phyloP scores from a whole-genome alignment of 2,797 vertebrate genomes.

The Spheniscus humboldti region DNA sequence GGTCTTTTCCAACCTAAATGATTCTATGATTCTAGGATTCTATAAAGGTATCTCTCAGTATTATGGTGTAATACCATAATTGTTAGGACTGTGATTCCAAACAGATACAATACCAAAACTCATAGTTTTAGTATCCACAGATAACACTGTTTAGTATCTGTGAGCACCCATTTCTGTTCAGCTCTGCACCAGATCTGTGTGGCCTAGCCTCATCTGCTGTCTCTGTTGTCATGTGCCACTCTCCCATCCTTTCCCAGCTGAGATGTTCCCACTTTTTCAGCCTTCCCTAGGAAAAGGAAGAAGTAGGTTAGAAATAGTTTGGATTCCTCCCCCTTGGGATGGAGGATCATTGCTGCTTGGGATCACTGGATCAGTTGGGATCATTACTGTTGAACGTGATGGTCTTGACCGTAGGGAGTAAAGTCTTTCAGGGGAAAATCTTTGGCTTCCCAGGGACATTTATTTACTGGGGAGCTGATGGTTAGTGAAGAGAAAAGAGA shows the following conservation, averaged over 20 bases:
- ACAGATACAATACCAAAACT: neutral
- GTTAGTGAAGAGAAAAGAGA: neutral
- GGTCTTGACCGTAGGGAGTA: neutral
- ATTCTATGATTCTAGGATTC: too few relatives aligned
- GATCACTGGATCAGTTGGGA: neutral
- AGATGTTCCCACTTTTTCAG: neutral
- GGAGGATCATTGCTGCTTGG: neutral
- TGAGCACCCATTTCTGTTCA: neutral
- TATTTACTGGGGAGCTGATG: neutral
- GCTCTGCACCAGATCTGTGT: neutral
- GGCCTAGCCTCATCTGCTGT: neutral
- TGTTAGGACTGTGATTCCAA: neutral
- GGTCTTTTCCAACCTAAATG: too few relatives aligned
- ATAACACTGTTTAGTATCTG: neutral
- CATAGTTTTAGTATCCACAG: neutral
- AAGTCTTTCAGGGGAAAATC: neutral
- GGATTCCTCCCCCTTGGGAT: neutral
- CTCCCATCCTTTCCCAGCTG: neutral
- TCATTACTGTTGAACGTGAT: neutral
- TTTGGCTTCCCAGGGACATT: neutral
- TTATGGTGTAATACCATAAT: neutral
- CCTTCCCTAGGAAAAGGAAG: neutral
- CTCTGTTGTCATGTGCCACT: neutral
- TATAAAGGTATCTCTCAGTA: neutral
- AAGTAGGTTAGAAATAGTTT: neutral